Base-by-base conservation (phyloP, 1,140 invertebrate species). In the Cardiocondyla obscurior region DNA sequence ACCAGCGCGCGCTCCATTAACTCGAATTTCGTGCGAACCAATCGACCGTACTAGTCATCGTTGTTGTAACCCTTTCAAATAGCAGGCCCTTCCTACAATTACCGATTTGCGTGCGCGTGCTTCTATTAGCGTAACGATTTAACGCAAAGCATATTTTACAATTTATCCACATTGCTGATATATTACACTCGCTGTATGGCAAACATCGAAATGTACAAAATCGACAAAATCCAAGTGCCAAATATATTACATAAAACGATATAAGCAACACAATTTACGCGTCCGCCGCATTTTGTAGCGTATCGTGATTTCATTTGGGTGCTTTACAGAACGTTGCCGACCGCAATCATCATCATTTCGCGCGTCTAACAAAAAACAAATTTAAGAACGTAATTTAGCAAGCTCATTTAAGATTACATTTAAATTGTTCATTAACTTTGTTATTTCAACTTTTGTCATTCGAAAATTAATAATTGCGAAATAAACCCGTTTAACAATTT, bases 11-110 rank as follows among this genome's bases (percentile, higher is more conserved):
- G 87, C 83, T 88, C 87, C 87, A 88, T 88, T 88, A 88, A 88
- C 87, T 88, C 87, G 83, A 88, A 88, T 88, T 88, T 88, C 73
- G 87, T 82, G 86, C 83, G 83, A 88, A 74, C 77, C 87, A 88
- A 88, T 88, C 87, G 87, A 88, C 83, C 83, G 83, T 88, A 49
- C 44, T 76, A 88, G 86, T 88, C 87, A 81, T 88, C 86, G 42
- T 69, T 51, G 62, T 70, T 53, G 62, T 62, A 64, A 79, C 73
- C 62, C 73, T 79, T 79, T 84, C 73, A 49, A 62, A 69, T 60
- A 42, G 53, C 67, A 74, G 84, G 58, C 49, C 74, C 85, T 86
- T 87, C 72, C 81, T 72, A 51, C 72, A 83, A 83, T 83, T 70
- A 77, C 46, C 81, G 39, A 77, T 70, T 81, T 64, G 73, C 60